These are phyloP conservation scores for Mesorhabditis belari DNA, from an alignment of 2,888 invertebrate genomes.

Conservation along the genomic window DNA sequence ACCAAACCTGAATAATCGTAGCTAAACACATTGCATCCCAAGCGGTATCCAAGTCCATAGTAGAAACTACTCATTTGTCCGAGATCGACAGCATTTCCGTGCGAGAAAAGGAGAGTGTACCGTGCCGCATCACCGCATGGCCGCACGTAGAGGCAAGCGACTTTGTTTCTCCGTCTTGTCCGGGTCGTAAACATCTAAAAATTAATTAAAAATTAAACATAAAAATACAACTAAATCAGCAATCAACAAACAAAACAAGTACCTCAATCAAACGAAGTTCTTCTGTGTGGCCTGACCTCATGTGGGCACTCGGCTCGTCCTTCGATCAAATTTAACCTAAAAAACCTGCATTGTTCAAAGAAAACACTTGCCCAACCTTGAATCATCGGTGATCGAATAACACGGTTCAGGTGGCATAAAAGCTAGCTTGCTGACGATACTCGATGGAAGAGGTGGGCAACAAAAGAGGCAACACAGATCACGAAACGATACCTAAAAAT, in stretches of 20 bases:
- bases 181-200: conserved; percentile 72
- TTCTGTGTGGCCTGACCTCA: conserved; percentile 7
- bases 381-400: conserved; percentile 71
- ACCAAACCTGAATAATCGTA: conserved; percentile 69
- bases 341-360: too few relatives aligned
- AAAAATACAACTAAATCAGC: too few relatives aligned
- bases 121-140: conserved; percentile 65
- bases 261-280: conserved; percentile 14
- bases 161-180: conserved; percentile 85
- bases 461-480: conserved; percentile 99
- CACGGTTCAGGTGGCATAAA: conserved; percentile 98
- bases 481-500: conserved; percentile 54
- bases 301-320: conserved; percentile 58
- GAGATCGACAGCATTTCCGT: conserved; percentile 95
- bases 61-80: conserved; percentile 98
- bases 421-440: conserved; percentile 96
- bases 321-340: conserved; percentile 54
- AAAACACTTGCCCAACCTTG: conserved; percentile 18
- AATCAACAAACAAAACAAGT: not conserved
- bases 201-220: not conserved
- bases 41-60: conserved; percentile 71
- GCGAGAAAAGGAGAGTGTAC: conserved; percentile 90
- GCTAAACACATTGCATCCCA: conserved; percentile 76
- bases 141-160: conserved; percentile 70
- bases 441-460: conserved; percentile 97